Percentiles rank a stretch among this genome's conserved stretches.
Conservation (phyloP, 2,888 invertebrate genomes). For the Enchytraeus crypticus region DNA sequence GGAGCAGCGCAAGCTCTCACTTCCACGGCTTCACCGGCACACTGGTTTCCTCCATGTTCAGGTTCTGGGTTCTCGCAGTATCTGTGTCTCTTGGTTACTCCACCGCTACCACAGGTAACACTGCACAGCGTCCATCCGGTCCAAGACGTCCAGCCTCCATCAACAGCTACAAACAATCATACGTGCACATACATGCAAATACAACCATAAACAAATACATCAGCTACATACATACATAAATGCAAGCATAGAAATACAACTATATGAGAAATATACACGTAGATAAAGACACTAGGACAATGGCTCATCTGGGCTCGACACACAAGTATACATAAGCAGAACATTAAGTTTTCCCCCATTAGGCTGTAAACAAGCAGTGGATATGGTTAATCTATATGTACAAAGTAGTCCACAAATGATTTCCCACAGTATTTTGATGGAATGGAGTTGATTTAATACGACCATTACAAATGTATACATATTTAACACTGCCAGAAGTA, state of each 20-base stretch:
- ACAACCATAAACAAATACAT: too few relatives aligned
- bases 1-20: conserved; percentile 30
- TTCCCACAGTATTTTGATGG: too few relatives aligned
- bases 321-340: too few relatives aligned
- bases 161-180: neutral
- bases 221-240: too few relatives aligned
- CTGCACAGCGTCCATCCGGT: conserved; percentile 9
- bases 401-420: too few relatives aligned
- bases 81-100: conserved; percentile 6
- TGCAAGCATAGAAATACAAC: neutral
- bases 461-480: too few relatives aligned
- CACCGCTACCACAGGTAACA: conserved; percentile 7
- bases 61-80: conserved; percentile 42
- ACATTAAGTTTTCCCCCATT: too few relatives aligned
- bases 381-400: too few relatives aligned
- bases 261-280: neutral
- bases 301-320: neutral
- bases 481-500: too few relatives aligned
- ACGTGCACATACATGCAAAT: too few relatives aligned
- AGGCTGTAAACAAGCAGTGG: too few relatives aligned
- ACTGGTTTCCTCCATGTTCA: conserved; percentile 37
- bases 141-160: conserved; percentile 12
- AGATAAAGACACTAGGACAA: neutral
- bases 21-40: conserved; percentile 34
- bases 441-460: too few relatives aligned